Base-by-base conservation (phyloP, 2,113 vertebrate genomes). In the Antechinus stuartii region DNA sequence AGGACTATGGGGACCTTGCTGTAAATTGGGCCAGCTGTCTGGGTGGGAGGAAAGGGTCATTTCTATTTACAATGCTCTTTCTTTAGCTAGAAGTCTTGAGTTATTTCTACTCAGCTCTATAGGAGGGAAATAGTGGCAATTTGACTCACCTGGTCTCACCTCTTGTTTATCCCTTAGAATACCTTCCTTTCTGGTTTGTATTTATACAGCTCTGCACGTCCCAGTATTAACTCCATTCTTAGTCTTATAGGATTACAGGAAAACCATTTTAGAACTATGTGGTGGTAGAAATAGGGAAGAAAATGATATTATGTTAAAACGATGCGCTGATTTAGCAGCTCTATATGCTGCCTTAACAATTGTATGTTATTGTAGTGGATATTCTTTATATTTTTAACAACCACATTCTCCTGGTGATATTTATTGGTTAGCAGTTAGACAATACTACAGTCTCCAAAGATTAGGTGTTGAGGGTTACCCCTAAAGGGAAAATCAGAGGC, bases 241-340 rank as follows among this genome's bases (percentile, higher is more conserved):
- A 76, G 68, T 11, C 57, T 61, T 14, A 35, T n/a, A n/a, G 35
- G 30, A 76, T 42, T 6, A 76, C 42, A 22, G 68, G 68, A 42
- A 76, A 3, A 76, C 19, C 19, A 19, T 42, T 76, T 42, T 76
- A 76, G 68, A 84, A 84, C 1, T 42, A 7, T 84, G n/a, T 84
- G 68, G 19, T 46, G 16, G 76, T 92, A 91, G 7, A n/a, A n/a
- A 49, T 50, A 90, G 94, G n/a, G 90, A 93, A 97, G 90, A 96
- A 89, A 92, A n/a, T 57, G 47, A 14, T 90, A 90, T 92, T 91
- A 50, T 53, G 47, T 30, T 89, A 84, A 96, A 97, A 95, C 2
- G 30, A 92, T 91, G 90, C 95, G 54, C 84, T 98, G 12, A 90
- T 94, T 23, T 84, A 84, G 1, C 35, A 42, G 7, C 19, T 84